Evolutionary conservation across 2,888 invertebrate species (phyloP).

Genomic region (Standfussiana lucernea): DNA sequence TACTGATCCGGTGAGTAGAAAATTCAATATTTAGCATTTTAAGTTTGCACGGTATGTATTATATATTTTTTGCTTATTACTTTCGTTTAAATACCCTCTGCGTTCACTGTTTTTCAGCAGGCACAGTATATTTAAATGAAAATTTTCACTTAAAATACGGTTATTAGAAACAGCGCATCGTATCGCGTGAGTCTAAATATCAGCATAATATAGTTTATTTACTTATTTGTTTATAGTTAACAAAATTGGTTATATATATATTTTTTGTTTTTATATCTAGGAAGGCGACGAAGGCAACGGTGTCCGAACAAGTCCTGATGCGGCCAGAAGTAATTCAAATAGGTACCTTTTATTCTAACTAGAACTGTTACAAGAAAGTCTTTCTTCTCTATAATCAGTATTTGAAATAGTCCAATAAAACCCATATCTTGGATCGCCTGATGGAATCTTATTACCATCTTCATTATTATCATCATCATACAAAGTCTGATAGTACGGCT

Average conservation of each 20-base stretch:
- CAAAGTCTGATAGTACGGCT: no score
- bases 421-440: no score
- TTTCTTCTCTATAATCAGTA: neutral
- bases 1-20: slow-evolving; percentile 78
- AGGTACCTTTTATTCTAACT: slow-evolving; percentile 74
- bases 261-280: slow-evolving; percentile 69
- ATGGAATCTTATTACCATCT: neutral
- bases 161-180: neutral
- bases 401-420: neutral
- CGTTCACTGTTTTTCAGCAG: neutral
- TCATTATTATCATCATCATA: neutral
- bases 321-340: slow-evolving; percentile 80
- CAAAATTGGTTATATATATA: neutral
- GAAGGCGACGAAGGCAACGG: slow-evolving; percentile 83
- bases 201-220: no score
- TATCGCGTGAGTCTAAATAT: no score
- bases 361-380: neutral
- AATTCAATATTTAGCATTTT: slow-evolving; percentile 16
- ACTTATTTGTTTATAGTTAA: no score
- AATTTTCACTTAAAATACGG: neutral
- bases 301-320: slow-evolving; percentile 85
- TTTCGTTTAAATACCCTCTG: neutral
- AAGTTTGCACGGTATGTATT: slow-evolving; percentile 44
- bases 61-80: neutral
- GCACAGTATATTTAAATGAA: neutral